Evolutionary conservation across 2,888 invertebrate species (phyloP), one percentile per base, ranked within the genome.

Genomic region (Drosophila mimica): DNA sequence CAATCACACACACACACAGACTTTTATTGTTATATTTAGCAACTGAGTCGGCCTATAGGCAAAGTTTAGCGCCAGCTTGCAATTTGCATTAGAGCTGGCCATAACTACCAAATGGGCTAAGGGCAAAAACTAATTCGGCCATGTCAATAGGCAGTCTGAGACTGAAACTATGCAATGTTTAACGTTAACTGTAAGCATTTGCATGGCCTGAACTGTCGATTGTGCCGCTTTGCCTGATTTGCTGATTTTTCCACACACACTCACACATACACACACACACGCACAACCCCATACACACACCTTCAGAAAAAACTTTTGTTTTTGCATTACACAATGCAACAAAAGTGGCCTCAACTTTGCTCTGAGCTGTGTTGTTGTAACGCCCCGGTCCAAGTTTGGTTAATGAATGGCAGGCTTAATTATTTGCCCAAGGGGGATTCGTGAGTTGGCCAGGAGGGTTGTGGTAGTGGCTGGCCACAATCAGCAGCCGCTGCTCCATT

Each of bases 401-500:
- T 89, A 89, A 89, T 85, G 84, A 89, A 87, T 83, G 81, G 73
- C 78, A 71, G 67, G 74, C 82, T 78, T 88, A 86, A 89, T 86
- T 82, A 77, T 70, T 80, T 76, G 82, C 62, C 70, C 76, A 76
- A 67, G 53, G 68, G 83, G 78, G 74, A 75, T 70, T 70, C 64
- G 56, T 70, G 56, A 48, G 58, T 43, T 36, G 48, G 36, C 2
- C 38, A 6, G 53, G 30, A 15, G 25, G 33, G 49, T 40, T 30
- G 25, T n/a, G 48, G 8, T 28, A 30, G 34, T n/a, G 36, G 30
- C 25, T 43, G 33, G 38, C 65, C 60, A 72, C 77, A 81, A 72
- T 81, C 81, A 81, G 73, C 69, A 72, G 73, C 49, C 77, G 62
- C 49, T 65, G 65, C 67, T 53, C 79, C 73, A 73, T 79, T 79